These are phyloP conservation scores for Clostera curtula DNA, from an alignment of 2,888 invertebrate genomes.

Conservation along the genomic window DNA sequence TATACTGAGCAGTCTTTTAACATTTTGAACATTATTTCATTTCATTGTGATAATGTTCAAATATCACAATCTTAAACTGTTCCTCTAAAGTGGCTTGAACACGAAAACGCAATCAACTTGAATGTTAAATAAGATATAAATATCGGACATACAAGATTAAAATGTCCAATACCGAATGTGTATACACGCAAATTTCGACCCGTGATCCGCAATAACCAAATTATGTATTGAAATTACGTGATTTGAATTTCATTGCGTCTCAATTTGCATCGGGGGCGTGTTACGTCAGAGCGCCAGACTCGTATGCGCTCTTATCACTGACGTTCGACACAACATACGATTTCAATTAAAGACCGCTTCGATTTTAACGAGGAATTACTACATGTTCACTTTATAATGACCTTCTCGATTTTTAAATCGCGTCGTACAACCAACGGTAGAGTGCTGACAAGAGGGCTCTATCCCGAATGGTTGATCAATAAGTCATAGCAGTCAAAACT, in stretches of 20 bases:
- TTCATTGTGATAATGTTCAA: no score
- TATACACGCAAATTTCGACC: not conserved
- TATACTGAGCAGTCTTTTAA: no score
- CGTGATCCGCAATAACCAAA: not conserved
- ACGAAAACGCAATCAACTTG: no score
- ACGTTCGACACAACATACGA: conserved; percentile 66
- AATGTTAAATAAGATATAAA: no score
- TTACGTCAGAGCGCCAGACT: conserved; percentile 39
- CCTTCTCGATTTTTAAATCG: conserved; percentile 26
- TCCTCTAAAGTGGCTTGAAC: no score
- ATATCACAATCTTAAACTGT: no score
- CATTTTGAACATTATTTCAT: no score
- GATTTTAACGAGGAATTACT: conserved; percentile 57
- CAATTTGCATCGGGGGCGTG: conserved; percentile 37
- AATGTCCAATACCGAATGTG: not conserved
- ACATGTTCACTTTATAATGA: conserved; percentile 44
- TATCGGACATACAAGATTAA: not conserved
- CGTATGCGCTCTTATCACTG: conserved; percentile 51
- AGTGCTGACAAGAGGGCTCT: conserved; percentile 36
- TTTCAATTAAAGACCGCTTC: conserved; percentile 69
- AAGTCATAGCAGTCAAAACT: conserved; percentile 59
- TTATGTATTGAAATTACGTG: conserved; percentile 7
- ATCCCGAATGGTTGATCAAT: conserved; percentile 42
- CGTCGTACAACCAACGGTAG: conserved; percentile 18
- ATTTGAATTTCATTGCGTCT: conserved; percentile 27